Conservation (phyloP, 2,113 vertebrate genomes). For the Atherinomorus stipes region DNA sequence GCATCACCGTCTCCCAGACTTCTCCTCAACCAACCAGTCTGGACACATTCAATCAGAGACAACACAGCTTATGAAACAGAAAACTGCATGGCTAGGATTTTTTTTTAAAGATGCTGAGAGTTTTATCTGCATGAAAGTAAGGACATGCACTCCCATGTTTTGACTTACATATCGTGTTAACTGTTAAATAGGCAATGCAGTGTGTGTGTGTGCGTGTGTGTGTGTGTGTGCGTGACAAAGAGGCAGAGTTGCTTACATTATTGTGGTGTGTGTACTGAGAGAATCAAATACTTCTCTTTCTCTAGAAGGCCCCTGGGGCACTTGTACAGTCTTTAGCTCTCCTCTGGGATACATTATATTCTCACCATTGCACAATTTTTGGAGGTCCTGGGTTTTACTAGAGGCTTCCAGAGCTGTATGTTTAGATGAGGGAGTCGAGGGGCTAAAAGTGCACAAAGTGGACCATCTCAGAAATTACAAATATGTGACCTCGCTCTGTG, state of each 20-base stretch:
- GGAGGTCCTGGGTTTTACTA: conserved; percentile 39
- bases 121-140: conserved; percentile 47
- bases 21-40: conserved; percentile 55
- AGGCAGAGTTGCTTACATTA: conserved; percentile 47
- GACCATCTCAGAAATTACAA: conserved; percentile 57
- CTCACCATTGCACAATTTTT: conserved; percentile 66
- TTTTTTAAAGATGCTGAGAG: conserved; percentile 46
- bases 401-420: conserved; percentile 26
- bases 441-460: conserved; percentile 58
- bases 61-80: conserved; percentile 54
- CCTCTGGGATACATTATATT: conserved; percentile 54
- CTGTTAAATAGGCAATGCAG: conserved; percentile 31
- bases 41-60: conserved; percentile 61
- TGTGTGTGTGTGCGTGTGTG: conserved; percentile 7
- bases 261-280: conserved; percentile 55
- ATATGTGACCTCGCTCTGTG: conserved; percentile 58
- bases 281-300: conserved; percentile 45
- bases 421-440: conserved; percentile 52
- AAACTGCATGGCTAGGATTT: conserved; percentile 55
- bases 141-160: conserved; percentile 24
- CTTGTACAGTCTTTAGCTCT: conserved; percentile 33
- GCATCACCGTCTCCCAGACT: conserved; percentile 43
- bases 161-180: conserved; percentile 17
- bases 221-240: conserved; percentile 7
- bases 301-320: conserved; percentile 26